These are phyloP conservation scores for Slavum lentiscoides DNA, from an alignment of 2,888 invertebrate species.

Conservation along the genomic window DNA sequence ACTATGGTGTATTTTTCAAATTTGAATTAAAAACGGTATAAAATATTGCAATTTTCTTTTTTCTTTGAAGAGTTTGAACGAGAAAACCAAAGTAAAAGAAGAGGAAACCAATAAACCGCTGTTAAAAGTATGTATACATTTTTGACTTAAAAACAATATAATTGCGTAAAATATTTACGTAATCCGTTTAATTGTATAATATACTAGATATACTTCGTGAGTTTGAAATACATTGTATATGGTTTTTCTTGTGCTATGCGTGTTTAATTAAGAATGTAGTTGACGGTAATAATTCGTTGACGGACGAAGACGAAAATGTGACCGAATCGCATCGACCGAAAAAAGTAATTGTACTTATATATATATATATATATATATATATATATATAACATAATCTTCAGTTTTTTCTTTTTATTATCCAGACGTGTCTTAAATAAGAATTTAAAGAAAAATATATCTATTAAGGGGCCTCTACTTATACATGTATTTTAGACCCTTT, in stretches of 20 bases:
- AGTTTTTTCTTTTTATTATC: too few relatives aligned
- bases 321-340: background rate
- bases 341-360: conserved; percentile 12
- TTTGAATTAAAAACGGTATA: too few relatives aligned
- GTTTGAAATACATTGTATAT: background rate
- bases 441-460: too few relatives aligned
- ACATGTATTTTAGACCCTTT: too few relatives aligned
- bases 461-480: too few relatives aligned
- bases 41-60: background rate
- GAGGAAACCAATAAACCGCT: background rate
- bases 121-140: conserved; percentile 17
- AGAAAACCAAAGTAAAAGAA: conserved; percentile 20
- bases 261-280: conserved; percentile 25
- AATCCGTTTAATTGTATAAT: background rate
- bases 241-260: conserved; percentile 19
- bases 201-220: background rate
- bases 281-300: conserved; percentile 3
- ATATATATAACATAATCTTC: too few relatives aligned
- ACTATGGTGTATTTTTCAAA: too few relatives aligned
- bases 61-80: too few relatives aligned
- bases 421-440: too few relatives aligned
- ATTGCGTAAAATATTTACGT: background rate
- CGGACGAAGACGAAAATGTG: conserved; percentile 27
- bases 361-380: too few relatives aligned
- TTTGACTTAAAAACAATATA: background rate